phyloP scores from a whole-genome alignment of 2,797 vertebrate genomes.

The Schizopygopsis pylzovi region DNA sequence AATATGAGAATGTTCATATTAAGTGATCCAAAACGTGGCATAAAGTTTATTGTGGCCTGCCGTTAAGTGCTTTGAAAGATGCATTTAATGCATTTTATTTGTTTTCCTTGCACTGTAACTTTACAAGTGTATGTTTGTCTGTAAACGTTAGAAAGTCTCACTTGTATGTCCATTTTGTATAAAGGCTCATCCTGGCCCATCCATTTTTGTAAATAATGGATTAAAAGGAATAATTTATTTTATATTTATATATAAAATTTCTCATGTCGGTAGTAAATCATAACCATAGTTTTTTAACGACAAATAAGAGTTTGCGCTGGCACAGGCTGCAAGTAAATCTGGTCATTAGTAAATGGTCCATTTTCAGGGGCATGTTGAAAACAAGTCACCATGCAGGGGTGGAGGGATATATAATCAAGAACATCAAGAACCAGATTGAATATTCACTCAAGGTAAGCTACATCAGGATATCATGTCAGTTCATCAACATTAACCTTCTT shows the following conservation, averaged over 20 bases:
- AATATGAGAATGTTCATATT: too few species aligned
- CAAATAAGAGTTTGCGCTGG: not conserved
- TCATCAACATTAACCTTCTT: not conserved
- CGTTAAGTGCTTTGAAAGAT: too few species aligned
- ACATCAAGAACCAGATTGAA: slow-evolving; percentile 92
- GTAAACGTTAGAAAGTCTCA: not conserved
- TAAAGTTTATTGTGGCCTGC: too few species aligned
- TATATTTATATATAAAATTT: too few species aligned
- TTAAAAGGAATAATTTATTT: not conserved
- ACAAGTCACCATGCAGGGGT: slow-evolving; percentile 91
- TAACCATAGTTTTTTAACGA: not conserved
- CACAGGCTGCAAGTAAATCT: not conserved
- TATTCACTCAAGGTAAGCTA: slow-evolving; percentile 81
- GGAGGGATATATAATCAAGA: slow-evolving; percentile 93
- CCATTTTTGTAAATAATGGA: not conserved
- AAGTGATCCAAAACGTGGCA: too few species aligned
- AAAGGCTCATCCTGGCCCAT: not conserved
- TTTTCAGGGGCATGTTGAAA: slow-evolving; percentile 89
- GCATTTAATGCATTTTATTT: not conserved
- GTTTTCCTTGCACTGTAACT: not conserved
- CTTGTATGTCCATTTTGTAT: not conserved
- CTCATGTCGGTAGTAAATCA: not conserved
- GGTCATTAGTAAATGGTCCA: slow-evolving; percentile 4
- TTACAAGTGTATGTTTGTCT: not conserved
- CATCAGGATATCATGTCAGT: not conserved